Conservation (phyloP, 2,113 vertebrate genomes). For the Microcebus jonahi region DNA sequence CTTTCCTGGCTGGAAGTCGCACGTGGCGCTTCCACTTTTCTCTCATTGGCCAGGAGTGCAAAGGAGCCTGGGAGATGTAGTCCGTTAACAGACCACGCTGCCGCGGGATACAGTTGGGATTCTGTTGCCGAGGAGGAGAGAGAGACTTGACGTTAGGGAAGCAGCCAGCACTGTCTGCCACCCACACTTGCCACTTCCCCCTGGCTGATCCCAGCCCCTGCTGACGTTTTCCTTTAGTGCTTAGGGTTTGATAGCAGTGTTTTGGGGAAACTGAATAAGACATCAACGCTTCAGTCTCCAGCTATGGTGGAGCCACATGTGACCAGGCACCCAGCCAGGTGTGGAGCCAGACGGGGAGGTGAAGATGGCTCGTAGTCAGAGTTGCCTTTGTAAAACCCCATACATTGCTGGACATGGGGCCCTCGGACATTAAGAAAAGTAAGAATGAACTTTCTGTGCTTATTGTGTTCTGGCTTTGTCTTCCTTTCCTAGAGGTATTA, state of each 20-base stretch:
- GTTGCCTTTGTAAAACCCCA: background rate
- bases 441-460: background rate
- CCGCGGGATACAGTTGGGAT: background rate
- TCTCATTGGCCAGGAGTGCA: background rate
- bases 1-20: background rate
- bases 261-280: background rate
- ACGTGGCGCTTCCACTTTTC: background rate
- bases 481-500: background rate
- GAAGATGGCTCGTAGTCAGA: background rate
- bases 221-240: background rate
- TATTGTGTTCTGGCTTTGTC: background rate
- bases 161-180: background rate
- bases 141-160: background rate
- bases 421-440: background rate
- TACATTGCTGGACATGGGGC: background rate
- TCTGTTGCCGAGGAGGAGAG: background rate
- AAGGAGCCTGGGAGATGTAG: conserved; percentile 21
- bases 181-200: background rate
- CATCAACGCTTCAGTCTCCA: background rate
- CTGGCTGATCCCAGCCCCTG: background rate
- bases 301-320: background rate
- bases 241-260: background rate
- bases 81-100: background rate
- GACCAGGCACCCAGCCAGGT: background rate
- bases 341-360: background rate